Base-by-base conservation (phyloP, 2,888 invertebrate species). In the Agelastica alni region DNA sequence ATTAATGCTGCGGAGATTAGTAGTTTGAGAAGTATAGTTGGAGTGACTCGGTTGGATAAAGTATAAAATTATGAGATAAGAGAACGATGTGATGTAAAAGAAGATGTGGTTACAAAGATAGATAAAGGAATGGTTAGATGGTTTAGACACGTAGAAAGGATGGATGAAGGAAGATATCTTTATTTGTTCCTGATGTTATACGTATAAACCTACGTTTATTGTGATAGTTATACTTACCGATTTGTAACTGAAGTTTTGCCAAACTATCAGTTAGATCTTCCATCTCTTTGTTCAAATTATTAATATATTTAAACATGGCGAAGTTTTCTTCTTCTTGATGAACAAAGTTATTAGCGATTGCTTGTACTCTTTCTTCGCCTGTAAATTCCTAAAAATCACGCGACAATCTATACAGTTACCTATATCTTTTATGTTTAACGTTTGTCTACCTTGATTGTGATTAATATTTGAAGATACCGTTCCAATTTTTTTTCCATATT, bases 311-410 rank as follows among this genome's bases (percentile, higher is more conserved):
- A 73, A 95, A 96, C 0, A 93, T 81, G 0, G 94, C 92, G 74
- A 94, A 95, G 78, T 95, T 96, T 73, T 91, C 91, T 65, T 92
- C 92, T 70, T 95, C 95, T 56, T 90, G 86, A 22, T 88, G 84
- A n/a, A 87, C 82, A 75, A 91, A 95, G 71, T 88, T 85, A 2
- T 82, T 82, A 5, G 87, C 85, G 36, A 93, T 75, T 12, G 83
- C 83, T 59, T 85, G 84, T 12, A 87, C 81, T 60, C 88, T 84
- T 2, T 82, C 79, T 68, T 89, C 87, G 0, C 83, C 83, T 20
- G 83, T 77, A 63, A 83, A 83, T 54, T 81, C 81, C 81, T 83
- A 22, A 7, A 22, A 22, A 22, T 22, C 7, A 7, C 22, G 22
- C 4, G 7, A 22, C 22, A 22, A 22, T 22, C 22, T 4, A 22